Evolutionary conservation across 2,888 invertebrate species (phyloP).

Genomic region (Tiliacea aurago): DNA sequence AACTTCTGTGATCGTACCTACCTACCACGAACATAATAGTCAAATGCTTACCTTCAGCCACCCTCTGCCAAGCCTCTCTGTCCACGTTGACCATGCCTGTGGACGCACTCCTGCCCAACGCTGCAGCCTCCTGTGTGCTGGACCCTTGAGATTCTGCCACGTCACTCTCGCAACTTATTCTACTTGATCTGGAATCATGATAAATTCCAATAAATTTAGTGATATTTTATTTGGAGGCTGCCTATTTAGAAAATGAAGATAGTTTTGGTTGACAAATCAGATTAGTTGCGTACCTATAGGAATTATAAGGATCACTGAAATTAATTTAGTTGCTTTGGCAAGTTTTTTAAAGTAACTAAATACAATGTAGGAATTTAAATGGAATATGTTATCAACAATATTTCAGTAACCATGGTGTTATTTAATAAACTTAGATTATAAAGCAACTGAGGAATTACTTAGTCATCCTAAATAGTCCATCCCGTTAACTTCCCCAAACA

Average conservation of each 20-base stretch:
- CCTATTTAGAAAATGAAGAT: not conserved
- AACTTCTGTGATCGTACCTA: not conserved
- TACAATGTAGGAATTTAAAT: not conserved
- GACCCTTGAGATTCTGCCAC: constrained; percentile 81
- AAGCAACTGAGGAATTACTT: no score
- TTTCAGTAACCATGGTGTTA: no score
- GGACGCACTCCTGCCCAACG: constrained; percentile 93
- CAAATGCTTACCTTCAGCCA: constrained; percentile 81
- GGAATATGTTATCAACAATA: not conserved
- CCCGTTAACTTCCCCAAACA: no score
- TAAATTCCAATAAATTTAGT: not conserved
- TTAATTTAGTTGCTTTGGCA: not conserved
- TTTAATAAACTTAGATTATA: no score
- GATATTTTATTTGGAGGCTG: not conserved
- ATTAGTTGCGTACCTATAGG: not conserved
- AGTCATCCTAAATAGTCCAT: no score
- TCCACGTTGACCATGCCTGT: constrained; percentile 95
- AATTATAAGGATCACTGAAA: not conserved
- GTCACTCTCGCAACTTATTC: constrained; percentile 92
- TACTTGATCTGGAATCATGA: constrained; percentile 84
- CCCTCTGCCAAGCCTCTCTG: constrained; percentile 90
- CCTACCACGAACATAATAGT: not conserved
- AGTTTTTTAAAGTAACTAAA: not conserved
- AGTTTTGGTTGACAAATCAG: not conserved
- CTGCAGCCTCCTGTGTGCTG: constrained; percentile 78